Evolutionary conservation across 2,888 invertebrate genomes (phyloP), one percentile per base, ranked within the genome.

Genomic region (Zaprionus bogoriensis): DNA sequence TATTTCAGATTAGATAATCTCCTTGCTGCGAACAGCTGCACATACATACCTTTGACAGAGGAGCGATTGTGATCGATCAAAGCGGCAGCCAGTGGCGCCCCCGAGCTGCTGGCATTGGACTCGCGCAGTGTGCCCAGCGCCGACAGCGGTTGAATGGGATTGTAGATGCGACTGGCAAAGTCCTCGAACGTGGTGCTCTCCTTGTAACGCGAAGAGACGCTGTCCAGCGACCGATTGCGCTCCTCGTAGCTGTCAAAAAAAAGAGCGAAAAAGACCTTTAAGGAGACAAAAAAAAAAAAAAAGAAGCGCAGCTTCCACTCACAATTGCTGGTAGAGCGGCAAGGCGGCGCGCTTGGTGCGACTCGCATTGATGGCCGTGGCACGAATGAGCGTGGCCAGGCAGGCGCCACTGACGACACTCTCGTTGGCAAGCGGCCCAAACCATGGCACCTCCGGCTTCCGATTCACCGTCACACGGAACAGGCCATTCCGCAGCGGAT

Each of bases 401-500:
- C 93, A 92, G 10, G 91, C 84, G 72, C 92, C 92, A 73, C 93
- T 92, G 17, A 93, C 90, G 20, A 93, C 90, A 77, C 96, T 95
- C 91, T 99, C 99, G 90, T 98, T 96, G 92, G 97, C 98, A 67
- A 99, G 92, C 2, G 99, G 98, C 0, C 99, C 99, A 92, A 99
- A 99, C 91, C 95, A 96, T n/a, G 96, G 95, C 75, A 97, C 97
- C 90, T 97, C 96, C 0, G 95, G 94, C 89, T 97, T 97, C 80
- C 96, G 93, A 72, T 96, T 94, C 60, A 98, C 95, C 63, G 98
- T 97, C 78, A 98, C 95, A 62, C 98, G 93, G 90, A 96, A 96
- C 62, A 99, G 92, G 51, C 96, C 95, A 87, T 96, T 96, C 50
- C 94, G 93, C 83, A 99, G 92, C 2, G 99, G 99, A 92, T 99